phyloP scores from a whole-genome alignment of 2,888 invertebrate genomes.

The Caenorhabditis sp. region DNA sequence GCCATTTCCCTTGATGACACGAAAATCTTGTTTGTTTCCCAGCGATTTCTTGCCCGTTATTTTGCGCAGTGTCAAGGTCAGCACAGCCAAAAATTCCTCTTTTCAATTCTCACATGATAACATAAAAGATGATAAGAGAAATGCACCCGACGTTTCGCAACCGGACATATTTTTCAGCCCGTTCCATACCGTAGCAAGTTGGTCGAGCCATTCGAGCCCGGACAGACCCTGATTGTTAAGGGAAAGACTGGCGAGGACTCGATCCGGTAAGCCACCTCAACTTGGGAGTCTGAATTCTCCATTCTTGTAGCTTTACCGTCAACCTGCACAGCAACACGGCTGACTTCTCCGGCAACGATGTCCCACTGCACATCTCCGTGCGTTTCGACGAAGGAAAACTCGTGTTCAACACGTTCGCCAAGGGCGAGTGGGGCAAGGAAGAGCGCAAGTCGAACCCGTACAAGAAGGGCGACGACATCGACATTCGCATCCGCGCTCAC shows the following conservation, averaged over 20 bases:
- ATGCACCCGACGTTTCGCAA: background rate
- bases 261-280: conserved; percentile 65
- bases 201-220: conserved; percentile 81
- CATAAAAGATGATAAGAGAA: conserved; percentile 21
- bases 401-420: conserved; percentile 82
- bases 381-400: conserved; percentile 79
- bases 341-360: conserved; percentile 82
- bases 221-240: conserved; percentile 82
- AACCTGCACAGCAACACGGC: conserved; percentile 79
- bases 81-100: too few species aligned
- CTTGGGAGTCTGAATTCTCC: background rate
- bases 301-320: conserved; percentile 77
- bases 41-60: too few species aligned
- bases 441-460: conserved; percentile 82
- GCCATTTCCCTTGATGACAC: too few species aligned
- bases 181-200: conserved; percentile 81
- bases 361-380: conserved; percentile 80
- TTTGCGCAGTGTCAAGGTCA: background rate
- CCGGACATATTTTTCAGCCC: conserved; percentile 67
- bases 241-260: conserved; percentile 80
- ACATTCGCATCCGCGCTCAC: conserved; percentile 80
- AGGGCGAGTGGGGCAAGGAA: conserved; percentile 83
- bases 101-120: too few species aligned
- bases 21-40: background rate
- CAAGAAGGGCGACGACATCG: conserved; percentile 82